These are phyloP conservation scores for Nycteola revayana DNA, from an alignment of 2,888 invertebrate genomes.

Conservation along the genomic window DNA sequence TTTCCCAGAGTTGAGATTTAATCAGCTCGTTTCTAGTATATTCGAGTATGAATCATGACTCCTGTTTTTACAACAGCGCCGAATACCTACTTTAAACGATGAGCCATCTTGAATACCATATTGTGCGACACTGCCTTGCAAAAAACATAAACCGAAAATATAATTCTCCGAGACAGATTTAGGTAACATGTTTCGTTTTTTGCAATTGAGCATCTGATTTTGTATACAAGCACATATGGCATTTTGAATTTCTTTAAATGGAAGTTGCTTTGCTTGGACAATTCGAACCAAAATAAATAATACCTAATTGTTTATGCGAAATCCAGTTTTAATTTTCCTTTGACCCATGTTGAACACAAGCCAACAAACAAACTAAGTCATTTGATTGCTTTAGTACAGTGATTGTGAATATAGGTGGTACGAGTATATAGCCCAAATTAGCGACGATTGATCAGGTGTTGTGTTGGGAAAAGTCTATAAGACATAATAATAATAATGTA, in stretches of 20 bases:
- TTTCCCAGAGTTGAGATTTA: slow-evolving; percentile 53
- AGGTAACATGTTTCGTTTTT: slow-evolving; percentile 9
- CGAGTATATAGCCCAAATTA: no score
- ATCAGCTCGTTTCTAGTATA: slow-evolving; percentile 41
- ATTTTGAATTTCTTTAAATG: neutral
- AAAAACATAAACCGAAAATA: slow-evolving; percentile 25
- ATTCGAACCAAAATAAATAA: neutral
- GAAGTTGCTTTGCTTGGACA: neutral
- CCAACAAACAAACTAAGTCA: no score
- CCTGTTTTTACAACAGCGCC: slow-evolving; percentile 52
- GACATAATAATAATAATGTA: no score
- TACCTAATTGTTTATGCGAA: no score
- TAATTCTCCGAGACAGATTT: slow-evolving; percentile 13
- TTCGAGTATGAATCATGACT: slow-evolving; percentile 62
- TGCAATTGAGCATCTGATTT: slow-evolving; percentile 3
- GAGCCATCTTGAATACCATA: slow-evolving; percentile 43
- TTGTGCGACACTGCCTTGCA: slow-evolving; percentile 18
- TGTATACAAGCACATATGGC: neutral
- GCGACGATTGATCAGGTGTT: slow-evolving; percentile 50
- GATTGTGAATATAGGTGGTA: no score
- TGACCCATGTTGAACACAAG: no score
- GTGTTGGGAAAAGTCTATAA: slow-evolving; percentile 59
- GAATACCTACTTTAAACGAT: slow-evolving; percentile 46
- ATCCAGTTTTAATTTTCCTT: no score
- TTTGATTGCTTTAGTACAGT: no score